These are phyloP conservation scores for Callaeas wilsoni DNA, from an alignment of 2,113 vertebrate genomes.

Conservation along the genomic window DNA sequence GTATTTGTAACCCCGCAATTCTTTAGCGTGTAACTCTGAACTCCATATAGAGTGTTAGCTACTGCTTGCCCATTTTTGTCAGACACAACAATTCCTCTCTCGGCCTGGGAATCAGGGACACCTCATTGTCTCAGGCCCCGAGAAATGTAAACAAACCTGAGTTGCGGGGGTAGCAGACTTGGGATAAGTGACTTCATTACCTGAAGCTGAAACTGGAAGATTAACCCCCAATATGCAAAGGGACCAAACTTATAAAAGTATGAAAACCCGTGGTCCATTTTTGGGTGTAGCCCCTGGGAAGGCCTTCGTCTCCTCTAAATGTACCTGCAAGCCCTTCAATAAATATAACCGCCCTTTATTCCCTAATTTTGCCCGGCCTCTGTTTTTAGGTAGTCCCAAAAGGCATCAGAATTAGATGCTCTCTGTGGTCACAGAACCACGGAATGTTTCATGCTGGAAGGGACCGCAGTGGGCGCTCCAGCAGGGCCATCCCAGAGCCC, in stretches of 20 bases:
- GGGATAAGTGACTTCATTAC: neutral
- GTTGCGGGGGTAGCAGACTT: neutral
- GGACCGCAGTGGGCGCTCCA: accelerated
- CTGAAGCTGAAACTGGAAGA: neutral
- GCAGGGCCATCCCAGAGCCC: neutral
- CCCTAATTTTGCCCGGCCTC: neutral
- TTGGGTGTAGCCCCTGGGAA: neutral
- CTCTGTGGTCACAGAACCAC: neutral
- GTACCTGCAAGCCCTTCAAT: neutral
- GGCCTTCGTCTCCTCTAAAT: no score
- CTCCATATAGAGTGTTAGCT: neutral
- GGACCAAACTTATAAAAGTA: no score
- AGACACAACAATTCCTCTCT: neutral
- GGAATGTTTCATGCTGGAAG: no score
- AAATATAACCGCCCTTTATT: neutral
- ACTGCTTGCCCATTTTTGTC: neutral
- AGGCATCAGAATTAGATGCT: no score
- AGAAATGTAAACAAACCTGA: neutral
- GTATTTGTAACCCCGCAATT: neutral
- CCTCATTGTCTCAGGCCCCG: neutral
- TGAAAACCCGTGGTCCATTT: neutral
- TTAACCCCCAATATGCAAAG: neutral
- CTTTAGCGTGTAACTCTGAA: neutral
- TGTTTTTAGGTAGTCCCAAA: neutral
- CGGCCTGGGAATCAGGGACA: neutral